Conservation (phyloP, 2,113 vertebrate species). For the Serinus canaria region DNA sequence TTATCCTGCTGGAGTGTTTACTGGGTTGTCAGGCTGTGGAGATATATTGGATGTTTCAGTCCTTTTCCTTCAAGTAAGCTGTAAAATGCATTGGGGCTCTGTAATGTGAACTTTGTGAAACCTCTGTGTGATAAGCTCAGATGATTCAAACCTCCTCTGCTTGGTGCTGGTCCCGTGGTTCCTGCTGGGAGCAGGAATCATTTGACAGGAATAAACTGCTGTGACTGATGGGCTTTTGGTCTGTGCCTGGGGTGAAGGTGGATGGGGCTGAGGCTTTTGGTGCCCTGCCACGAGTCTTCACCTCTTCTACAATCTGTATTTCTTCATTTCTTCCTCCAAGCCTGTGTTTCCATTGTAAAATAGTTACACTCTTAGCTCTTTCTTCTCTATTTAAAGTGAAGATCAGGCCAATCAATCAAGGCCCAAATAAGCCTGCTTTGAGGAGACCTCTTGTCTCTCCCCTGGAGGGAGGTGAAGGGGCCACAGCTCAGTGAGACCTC, state of each 20-base stretch:
- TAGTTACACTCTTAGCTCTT: neutral
- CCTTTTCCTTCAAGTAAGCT: slow-evolving; percentile 39
- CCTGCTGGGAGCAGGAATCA: slow-evolving; percentile 13
- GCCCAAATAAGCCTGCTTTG: neutral
- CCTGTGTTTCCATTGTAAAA: neutral
- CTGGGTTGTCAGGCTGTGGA: slow-evolving; percentile 42
- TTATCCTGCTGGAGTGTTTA: slow-evolving; percentile 64
- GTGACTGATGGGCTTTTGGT: neutral
- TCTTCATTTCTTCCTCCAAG: neutral
- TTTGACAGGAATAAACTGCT: neutral
- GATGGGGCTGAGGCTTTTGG: neutral
- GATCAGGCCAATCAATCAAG: neutral
- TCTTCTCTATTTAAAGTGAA: neutral
- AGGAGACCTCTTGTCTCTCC: neutral
- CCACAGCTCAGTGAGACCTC: neutral
- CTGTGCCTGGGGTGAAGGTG: neutral
- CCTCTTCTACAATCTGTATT: neutral
- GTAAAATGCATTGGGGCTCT: slow-evolving; percentile 33
- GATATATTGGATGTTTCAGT: slow-evolving; percentile 54
- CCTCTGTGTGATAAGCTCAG: slow-evolving; percentile 12
- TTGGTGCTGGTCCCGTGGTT: neutral
- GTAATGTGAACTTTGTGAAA: slow-evolving; percentile 33
- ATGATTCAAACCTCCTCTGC: slow-evolving; percentile 17
- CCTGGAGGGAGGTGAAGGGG: neutral
- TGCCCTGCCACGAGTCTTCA: neutral